Percentiles rank a stretch among this genome's conserved stretches.
Evolutionary conservation across 2,797 vertebrate species (phyloP).

Genomic region (Fundulus diaphanus): DNA sequence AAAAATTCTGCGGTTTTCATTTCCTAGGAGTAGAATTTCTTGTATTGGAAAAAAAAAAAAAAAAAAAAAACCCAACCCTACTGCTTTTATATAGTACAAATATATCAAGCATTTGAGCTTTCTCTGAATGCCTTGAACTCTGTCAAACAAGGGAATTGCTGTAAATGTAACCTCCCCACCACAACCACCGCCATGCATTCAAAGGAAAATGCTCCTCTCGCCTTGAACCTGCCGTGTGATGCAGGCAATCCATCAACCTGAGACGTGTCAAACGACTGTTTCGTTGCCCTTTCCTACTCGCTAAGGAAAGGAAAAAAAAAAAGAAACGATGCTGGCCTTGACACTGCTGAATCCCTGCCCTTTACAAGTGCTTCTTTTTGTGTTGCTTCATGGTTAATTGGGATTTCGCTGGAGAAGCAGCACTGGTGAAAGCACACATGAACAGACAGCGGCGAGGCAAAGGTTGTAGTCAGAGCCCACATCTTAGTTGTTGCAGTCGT

Average conservation of each 20-base stretch:
- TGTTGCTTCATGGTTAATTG: conserved; percentile 10
- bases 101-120: background rate
- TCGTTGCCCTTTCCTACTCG: conserved; percentile 45
- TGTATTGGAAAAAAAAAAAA: background rate
- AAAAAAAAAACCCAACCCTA: background rate
- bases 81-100: background rate
- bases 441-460: background rate
- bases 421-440: conserved; percentile 2
- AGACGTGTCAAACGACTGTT: conserved; percentile 45
- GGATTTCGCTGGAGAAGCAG: conserved; percentile 17
- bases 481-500: conserved; percentile 1
- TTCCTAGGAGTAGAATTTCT: background rate
- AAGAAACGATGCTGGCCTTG: background rate
- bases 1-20: background rate
- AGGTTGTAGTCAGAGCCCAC: background rate
- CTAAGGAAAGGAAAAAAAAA: conserved; percentile 52
- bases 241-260: conserved; percentile 67
- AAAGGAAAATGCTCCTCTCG: conserved; percentile 40
- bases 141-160: background rate
- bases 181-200: conserved; percentile 21
- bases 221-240: conserved; percentile 45
- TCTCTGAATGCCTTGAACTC: background rate
- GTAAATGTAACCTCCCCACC: background rate
- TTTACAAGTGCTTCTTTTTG: conserved; percentile 14
- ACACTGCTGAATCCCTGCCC: conserved; percentile 5